Base-by-base conservation (phyloP, 2,797 vertebrate species). In the Acanthis flammea region DNA sequence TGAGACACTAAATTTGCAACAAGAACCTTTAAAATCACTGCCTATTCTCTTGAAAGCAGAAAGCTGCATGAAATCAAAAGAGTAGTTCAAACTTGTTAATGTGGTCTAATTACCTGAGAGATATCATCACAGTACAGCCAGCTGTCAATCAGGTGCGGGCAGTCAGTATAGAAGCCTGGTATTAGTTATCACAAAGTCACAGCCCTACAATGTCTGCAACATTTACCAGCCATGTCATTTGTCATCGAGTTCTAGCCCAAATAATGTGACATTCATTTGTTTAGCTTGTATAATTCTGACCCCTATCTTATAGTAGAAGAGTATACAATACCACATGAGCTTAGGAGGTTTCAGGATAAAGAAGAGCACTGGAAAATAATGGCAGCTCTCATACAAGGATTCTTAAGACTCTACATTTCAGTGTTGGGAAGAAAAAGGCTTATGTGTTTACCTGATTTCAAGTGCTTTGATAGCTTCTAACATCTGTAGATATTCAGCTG, bases 401-500 rank as follows among this genome's bases (percentile, higher is more conserved):
- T 82, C 47, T 66, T 76, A 60, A 72, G 47, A 66, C 17, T 47
- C 15, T 60, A 53, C 14, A 71, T 58, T 76, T 92, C 58, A 54
- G 65, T 61, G n/a, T 50, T 54, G 60, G 53, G 58, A 71, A 81
- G 31, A 82, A 65, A 86, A 65, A 76, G 54, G n/a, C n/a, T 66
- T 53, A 67, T 55, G 12, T 57, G 51, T 81, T 94, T 96, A 99
- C 99, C 98, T 99, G 95, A 98, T 98, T 97, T 98, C 98, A 35
- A 99, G 98, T 27, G 99, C 99, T 98, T 99, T 99, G 95, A 99
- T 99, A 21, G 99, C 99, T 98, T 99, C 99, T 88, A 99, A 97
- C 99, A 99, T 99, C 95, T 99, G 99, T 63, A 99, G 98, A 96
- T 99, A 99, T 90, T 99, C 99, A 33, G 99, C 99, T 53, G 99